These are phyloP conservation scores for Torymus aiolomorphi DNA, from an alignment of 2,888 invertebrate species.

Conservation along the genomic window DNA sequence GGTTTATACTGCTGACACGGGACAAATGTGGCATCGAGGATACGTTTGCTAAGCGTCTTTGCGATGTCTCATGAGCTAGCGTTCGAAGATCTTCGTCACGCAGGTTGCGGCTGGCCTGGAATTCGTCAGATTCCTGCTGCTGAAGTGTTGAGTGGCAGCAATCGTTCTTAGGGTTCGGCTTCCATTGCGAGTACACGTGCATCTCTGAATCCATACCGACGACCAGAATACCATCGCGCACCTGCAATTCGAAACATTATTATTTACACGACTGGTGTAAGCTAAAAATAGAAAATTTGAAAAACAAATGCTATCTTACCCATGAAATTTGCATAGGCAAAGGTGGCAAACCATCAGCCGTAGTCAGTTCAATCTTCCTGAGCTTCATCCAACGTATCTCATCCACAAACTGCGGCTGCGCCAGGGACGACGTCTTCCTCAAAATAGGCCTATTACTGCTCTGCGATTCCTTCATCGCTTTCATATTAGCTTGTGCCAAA, in stretches of 20 bases:
- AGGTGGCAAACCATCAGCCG: constrained; percentile 96
- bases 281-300: no score
- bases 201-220: constrained; percentile 99
- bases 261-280: no score
- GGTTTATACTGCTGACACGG: constrained; percentile 89
- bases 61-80: constrained; percentile 82
- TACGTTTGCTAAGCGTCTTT: constrained; percentile 83
- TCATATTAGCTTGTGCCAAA: constrained; percentile 94
- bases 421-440: constrained; percentile 93
- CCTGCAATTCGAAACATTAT: constrained; percentile 7
- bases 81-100: constrained; percentile 83
- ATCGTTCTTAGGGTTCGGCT: constrained; percentile 80
- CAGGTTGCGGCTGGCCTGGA: constrained; percentile 84
- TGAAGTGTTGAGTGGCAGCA: constrained; percentile 71
- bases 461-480: constrained; percentile 92
- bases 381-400: constrained; percentile 98
- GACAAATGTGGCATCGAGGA: constrained; percentile 89
- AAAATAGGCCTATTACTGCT: constrained; percentile 89
- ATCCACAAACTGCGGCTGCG: constrained; percentile 91
- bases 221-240: constrained; percentile 96
- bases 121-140: constrained; percentile 82
- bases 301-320: constrained; percentile 76
- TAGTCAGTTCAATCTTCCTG: constrained; percentile 90
- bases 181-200: constrained; percentile 99
- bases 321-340: constrained; percentile 99